Conservation (phyloP, 2,888 invertebrate species). For the Dryomyza anilis region DNA sequence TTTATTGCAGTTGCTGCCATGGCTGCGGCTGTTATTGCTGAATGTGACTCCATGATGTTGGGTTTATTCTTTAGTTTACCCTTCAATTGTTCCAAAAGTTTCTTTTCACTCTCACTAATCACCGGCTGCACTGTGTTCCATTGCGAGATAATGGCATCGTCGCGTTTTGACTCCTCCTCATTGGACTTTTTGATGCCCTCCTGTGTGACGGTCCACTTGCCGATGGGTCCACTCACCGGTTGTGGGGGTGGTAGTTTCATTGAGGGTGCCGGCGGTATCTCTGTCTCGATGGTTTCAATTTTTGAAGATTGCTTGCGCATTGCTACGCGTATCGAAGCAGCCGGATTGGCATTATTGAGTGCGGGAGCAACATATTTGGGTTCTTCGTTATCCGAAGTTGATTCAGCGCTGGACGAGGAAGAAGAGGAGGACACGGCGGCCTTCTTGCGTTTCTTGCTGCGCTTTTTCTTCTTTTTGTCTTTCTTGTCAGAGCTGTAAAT, state of each 20-base stretch:
- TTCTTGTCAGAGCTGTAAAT: constrained; percentile 53
- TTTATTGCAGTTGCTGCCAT: too few relatives aligned
- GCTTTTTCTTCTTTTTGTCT: constrained; percentile 63
- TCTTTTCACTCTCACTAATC: constrained; percentile 66
- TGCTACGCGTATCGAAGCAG: constrained; percentile 69
- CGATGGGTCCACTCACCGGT: constrained; percentile 50
- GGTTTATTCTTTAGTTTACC: constrained; percentile 56
- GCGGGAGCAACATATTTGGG: constrained; percentile 40
- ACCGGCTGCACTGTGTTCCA: constrained; percentile 67
- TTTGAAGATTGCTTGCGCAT: constrained; percentile 66
- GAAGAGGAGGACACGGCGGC: constrained; percentile 34
- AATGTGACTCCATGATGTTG: constrained; percentile 41
- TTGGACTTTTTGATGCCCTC: constrained; percentile 52
- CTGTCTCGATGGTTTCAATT: constrained; percentile 61
- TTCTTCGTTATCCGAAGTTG: constrained; percentile 48
- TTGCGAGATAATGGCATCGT: constrained; percentile 65
- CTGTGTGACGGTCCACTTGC: constrained; percentile 62
- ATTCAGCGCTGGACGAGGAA: constrained; percentile 33
- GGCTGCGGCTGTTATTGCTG: too few relatives aligned
- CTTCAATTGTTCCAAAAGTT: constrained; percentile 64
- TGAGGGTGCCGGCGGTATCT: constrained; percentile 54
- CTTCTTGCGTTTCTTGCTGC: constrained; percentile 62
- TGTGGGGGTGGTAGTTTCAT: constrained; percentile 23
- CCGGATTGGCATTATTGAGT: constrained; percentile 60
- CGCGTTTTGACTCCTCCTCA: constrained; percentile 55